A percentile compares a stretch with the other conserved stretches of the same genome.
phyloP scores from a whole-genome alignment of 1,140 invertebrate genomes.

The Halictus rubicundus region DNA sequence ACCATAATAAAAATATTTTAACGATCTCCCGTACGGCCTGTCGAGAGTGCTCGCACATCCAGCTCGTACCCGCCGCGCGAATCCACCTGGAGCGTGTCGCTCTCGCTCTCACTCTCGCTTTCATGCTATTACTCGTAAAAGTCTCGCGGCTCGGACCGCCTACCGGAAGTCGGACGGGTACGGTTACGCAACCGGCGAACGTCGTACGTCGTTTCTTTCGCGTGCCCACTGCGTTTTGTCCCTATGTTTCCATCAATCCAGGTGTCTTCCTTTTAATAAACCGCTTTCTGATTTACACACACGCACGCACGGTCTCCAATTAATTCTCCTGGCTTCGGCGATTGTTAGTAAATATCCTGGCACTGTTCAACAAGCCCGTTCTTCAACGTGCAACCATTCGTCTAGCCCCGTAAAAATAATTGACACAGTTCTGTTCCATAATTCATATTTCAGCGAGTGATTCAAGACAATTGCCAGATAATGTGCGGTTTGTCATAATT shows the following conservation, averaged over 20 bases:
- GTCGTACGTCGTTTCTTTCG: slow-evolving; percentile 20
- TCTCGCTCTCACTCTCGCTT: slow-evolving; percentile 71
- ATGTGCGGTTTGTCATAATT: no score
- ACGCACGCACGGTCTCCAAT: no score
- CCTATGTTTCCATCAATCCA: no score
- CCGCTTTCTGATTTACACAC: no score
- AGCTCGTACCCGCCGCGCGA: slow-evolving; percentile 62
- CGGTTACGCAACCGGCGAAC: slow-evolving; percentile 44
- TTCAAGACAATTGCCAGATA: no score
- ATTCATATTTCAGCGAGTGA: no score
- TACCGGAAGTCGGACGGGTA: slow-evolving; percentile 64
- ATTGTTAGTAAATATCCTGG: no score
- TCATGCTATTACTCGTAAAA: slow-evolving; percentile 73
- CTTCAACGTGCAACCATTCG: no score
- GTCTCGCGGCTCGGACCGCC: slow-evolving; percentile 54
- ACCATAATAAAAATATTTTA: slow-evolving; percentile 76
- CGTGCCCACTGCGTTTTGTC: neutral
- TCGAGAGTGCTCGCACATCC: slow-evolving; percentile 51
- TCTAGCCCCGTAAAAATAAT: no score
- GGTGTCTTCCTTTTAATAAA: neutral
- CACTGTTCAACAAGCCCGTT: no score
- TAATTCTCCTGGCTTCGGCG: no score
- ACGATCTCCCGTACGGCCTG: slow-evolving; percentile 63
- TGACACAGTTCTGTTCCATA: no score
- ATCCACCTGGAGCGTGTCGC: slow-evolving; percentile 72